Base-by-base conservation (phyloP, 2,888 invertebrate genomes). In the Polyploca ridens region DNA sequence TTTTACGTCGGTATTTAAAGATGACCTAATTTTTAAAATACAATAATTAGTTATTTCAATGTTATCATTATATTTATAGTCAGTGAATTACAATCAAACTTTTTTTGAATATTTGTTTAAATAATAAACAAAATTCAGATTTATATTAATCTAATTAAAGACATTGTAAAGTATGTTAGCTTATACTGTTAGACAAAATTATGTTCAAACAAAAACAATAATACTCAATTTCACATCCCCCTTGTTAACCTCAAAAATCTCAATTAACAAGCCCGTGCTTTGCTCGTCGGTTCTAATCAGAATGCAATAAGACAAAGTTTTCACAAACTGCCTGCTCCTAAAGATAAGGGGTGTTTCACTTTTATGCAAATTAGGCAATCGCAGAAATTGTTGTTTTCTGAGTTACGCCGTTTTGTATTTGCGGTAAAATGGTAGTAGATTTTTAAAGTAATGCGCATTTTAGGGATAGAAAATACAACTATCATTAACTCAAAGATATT, bases 291-390 rank as follows among this genome's bases (percentile, higher is more conserved):
- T 5, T 85, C 86, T 89, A 90, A 91, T 91, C 85, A 87, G 87
- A 91, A 89, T 84, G 87, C 86, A 90, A 89, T 89, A 87, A 89
- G 86, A 88, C 89, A 84, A 89, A 92, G 90, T 93, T 93, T 92
- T 89, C 89, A 83, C 83, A 89, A 91, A 91, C 83, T 89, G 90
- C 82, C 91, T 92, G 93, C 80, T 78, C 76, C 75, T 69, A 71
- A 74, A 91, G 93, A 94, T 93, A 93, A 93, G 92, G 90, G 90
- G 85, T 75, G 81, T 75, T 76, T 82, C 77, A 86, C 84, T 90
- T 91, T 93, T 90, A 93, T 92, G 92, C 88, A 91, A 93, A 93
- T 92, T 63, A 82, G 46, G 67, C 73, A 74, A 81, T 80, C 78
- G 75, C 72, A 73, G 74, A 82, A 86, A 83, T 85, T 83, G 81